Percentiles rank a stretch among this genome's conserved stretches.
These are phyloP conservation scores for Athene cunicularia DNA, from an alignment of 2,113 vertebrate species.

Conservation along the genomic window DNA sequence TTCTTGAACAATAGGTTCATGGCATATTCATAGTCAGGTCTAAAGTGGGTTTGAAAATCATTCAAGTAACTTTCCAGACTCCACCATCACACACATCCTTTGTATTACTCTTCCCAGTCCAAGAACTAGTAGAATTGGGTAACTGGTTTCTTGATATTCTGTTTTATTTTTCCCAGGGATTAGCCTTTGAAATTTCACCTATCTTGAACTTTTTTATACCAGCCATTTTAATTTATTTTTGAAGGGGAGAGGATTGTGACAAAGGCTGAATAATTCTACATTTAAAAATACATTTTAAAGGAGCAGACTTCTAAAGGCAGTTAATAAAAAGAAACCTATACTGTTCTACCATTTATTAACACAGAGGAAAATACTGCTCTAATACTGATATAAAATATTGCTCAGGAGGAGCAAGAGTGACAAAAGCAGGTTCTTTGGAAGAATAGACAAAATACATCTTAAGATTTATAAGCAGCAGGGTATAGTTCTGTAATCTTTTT, in stretches of 20 bases:
- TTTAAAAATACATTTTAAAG: background rate
- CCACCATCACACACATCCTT: background rate
- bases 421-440: background rate
- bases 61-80: slow-evolving; percentile 43
- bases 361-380: background rate
- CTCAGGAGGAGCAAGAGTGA: background rate
- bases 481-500: background rate
- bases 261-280: slow-evolving; percentile 2
- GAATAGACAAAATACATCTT: background rate
- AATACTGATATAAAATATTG: slow-evolving; percentile 5
- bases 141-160: background rate
- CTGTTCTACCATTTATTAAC: background rate
- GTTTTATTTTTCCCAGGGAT: background rate
- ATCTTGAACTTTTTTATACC: background rate
- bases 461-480: background rate
- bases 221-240: slow-evolving; percentile 11
- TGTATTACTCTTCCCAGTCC: background rate
- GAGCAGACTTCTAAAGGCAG: background rate
- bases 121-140: background rate
- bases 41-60: slow-evolving; percentile 37
- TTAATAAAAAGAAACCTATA: background rate
- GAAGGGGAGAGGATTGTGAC: background rate
- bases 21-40: slow-evolving; percentile 31
- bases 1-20: slow-evolving; percentile 38
- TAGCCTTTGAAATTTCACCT: background rate